Evolutionary conservation across 2,113 vertebrate species (phyloP), one percentile per base, ranked within the genome.

Genomic region (Rousettus leschenaultii): DNA sequence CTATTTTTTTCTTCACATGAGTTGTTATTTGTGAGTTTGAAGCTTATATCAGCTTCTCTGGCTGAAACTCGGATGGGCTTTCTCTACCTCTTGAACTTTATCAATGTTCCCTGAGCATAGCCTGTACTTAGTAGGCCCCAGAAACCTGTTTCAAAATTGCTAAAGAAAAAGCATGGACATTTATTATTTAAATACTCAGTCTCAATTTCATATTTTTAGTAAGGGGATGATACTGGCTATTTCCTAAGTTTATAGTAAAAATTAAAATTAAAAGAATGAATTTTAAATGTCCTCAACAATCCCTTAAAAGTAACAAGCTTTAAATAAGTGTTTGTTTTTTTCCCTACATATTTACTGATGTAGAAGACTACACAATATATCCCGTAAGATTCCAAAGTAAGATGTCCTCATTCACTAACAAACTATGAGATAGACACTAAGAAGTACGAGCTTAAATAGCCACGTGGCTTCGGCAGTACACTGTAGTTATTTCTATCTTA

Each of bases 281-380:
- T 63, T 90, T 75, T 68, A 77, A 51, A 43, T 86, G 18, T 80
- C 21, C 15, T 70, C 53, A 45, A 14, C 6, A 45, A 68, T 55
- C 8, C 21, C 24, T 80, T 77, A 68, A 38, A 51, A 70, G 57
- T 48, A 86, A 73, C 4, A 65, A 82, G 26, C 30, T 61, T 26
- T 74, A 71, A 79, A 79, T 71, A 83, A 48, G 0, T 16, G 10
- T 91, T 91, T 45, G 33, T 55, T 91, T 3, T 80, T 33, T 96
- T 83, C 18, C 2, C 43, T n/a, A 80, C 70, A 16, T 43, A 48
- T 96, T 86, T 68, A 40, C 30, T 70, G 33, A 26, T 11, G 77
- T 45, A 53, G 3, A 59, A 26, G 10, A 74, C 26, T 77, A 84
- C 15, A 45, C 8, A 15, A 8, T 16, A 53, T 63, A 21, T 63